phyloP scores from a whole-genome alignment of 2,888 invertebrate genomes.

The Iphiclides podalirius region DNA sequence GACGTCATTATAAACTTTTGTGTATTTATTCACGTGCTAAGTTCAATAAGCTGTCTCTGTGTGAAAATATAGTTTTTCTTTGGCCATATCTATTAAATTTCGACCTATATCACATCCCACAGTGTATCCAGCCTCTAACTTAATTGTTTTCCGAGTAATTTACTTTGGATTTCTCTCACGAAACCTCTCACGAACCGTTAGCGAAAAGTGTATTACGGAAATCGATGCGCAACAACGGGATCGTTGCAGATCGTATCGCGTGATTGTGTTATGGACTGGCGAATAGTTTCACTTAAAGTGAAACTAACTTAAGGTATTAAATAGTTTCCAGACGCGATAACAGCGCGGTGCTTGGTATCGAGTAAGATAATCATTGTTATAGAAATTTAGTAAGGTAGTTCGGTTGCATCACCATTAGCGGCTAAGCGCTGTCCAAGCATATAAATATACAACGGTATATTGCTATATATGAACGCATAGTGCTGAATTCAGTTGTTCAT shows the following conservation, averaged over 20 bases:
- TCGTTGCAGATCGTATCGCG: slow-evolving; percentile 21
- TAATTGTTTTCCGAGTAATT: slow-evolving; percentile 17
- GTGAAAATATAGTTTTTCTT: too few species aligned
- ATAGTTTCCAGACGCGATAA: slow-evolving; percentile 9
- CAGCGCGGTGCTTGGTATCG: background rate
- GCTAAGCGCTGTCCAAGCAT: too few species aligned
- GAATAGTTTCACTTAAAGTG: slow-evolving; percentile 23
- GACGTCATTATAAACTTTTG: too few species aligned
- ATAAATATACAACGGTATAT: background rate
- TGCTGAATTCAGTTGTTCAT: too few species aligned
- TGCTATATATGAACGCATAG: too few species aligned
- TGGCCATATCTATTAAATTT: too few species aligned
- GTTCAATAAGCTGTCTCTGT: too few species aligned
- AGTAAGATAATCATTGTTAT: background rate
- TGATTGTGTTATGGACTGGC: slow-evolving; percentile 24
- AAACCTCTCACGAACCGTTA: slow-evolving; percentile 19
- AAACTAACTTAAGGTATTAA: slow-evolving; percentile 22
- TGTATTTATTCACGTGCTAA: too few species aligned
- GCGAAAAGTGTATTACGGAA: slow-evolving; percentile 24
- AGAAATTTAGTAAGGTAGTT: background rate
- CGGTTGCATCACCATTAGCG: too few species aligned
- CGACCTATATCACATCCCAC: too few species aligned
- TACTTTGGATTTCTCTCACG: slow-evolving; percentile 16
- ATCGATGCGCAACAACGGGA: slow-evolving; percentile 23
- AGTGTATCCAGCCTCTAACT: too few species aligned